phyloP scores from a whole-genome alignment of 2,888 invertebrate species.

The Gibbula magus region DNA sequence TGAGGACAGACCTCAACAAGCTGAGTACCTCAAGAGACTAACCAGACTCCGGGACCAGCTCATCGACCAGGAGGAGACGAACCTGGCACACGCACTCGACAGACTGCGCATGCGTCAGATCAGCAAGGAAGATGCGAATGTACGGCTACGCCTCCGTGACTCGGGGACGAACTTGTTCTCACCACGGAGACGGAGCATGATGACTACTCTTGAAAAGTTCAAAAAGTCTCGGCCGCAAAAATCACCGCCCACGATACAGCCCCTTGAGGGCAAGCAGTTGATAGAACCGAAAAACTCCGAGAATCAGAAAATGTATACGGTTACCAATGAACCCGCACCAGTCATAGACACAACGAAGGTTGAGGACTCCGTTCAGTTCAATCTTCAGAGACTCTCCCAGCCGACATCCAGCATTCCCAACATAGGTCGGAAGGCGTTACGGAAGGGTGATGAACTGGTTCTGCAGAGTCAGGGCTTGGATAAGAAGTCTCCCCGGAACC shows the following conservation, averaged over 20 bases:
- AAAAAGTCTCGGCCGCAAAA: constrained; percentile 58
- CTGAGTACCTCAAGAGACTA: constrained; percentile 60
- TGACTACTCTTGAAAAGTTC: constrained; percentile 61
- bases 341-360: constrained; percentile 31
- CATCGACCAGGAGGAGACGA: constrained; percentile 59
- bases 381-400: constrained; percentile 53
- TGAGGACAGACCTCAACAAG: constrained; percentile 52
- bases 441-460: constrained; percentile 28
- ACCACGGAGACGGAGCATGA: constrained; percentile 31
- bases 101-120: constrained; percentile 55
- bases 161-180: not conserved
- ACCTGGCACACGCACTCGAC: constrained; percentile 61
- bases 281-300: constrained; percentile 44
- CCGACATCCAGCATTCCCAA: constrained; percentile 60
- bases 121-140: constrained; percentile 28
- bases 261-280: constrained; percentile 60
- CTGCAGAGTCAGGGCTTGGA: constrained; percentile 33
- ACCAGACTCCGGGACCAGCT: constrained; percentile 60
- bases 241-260: constrained; percentile 51
- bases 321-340: not conserved
- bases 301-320: constrained; percentile 15
- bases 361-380: constrained; percentile 54
- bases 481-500: not conserved
- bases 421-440: constrained; percentile 45
- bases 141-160: not conserved